Evolutionary conservation across 2,888 invertebrate genomes (phyloP), one percentile per base, ranked within the genome.

Genomic region (Mesopsocus fuscifrons): DNA sequence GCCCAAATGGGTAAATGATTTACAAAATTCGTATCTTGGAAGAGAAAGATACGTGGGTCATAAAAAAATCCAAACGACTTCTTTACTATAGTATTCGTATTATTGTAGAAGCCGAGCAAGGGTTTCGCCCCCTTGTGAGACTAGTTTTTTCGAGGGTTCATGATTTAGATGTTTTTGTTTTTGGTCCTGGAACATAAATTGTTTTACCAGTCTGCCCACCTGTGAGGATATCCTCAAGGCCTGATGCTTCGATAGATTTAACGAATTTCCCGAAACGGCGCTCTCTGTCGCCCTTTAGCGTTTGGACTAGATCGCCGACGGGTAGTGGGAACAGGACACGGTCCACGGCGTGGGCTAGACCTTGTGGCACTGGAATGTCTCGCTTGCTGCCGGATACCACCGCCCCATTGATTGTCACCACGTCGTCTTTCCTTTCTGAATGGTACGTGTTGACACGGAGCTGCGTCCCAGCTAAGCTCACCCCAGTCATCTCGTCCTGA

Each of bases 401-500:
- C 18, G 84, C 85, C 16, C 87, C 87, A 54, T 87, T 87, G 54
- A 87, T 78, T 33, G 85, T 84, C 26, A 83, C 82, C 45, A 85
- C 72, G 69, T 73, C 73, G 21, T 85, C 73, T 34, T 77, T 74
- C 54, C 85, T 85, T 52, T 87, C 84, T 76, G 83, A 80, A 48
- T 76, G 75, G 58, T 85, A 87, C 53, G 83, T 80, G 62, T 87
- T 87, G 33, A 87, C 85, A 44, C 87, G 66, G 21, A 87, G 63
- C 58, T 87, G 85, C 0, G 87, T 87, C 45, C 85, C 85, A 1
- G 85, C 85, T 40, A 87, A 65, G 0, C 85, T 85, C 1, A 87
- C 85, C 1, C 85, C 85, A 0, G 85, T 85, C 85, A 87, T 87
- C 67, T 87, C 85, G 52, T 87, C 84, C 58, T 84, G 84, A 26